These are phyloP conservation scores for Cephus sareptanus DNA, from an alignment of 2,888 invertebrate species.

Conservation along the genomic window DNA sequence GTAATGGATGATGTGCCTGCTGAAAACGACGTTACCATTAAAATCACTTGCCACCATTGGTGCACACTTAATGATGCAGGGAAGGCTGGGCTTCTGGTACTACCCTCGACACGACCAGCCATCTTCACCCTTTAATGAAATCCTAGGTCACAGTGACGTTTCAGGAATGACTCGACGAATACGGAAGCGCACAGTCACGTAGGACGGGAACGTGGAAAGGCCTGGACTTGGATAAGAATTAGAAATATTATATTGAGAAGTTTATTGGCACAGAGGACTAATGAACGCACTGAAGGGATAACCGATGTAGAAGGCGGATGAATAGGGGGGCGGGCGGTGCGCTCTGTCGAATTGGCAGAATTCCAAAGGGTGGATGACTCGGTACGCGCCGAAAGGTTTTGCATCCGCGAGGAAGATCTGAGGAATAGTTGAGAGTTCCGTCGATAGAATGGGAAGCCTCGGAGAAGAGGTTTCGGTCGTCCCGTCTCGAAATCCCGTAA, in stretches of 20 bases:
- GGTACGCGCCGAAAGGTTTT: constrained; percentile 25
- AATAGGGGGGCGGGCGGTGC: constrained; percentile 28
- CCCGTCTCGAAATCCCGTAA: constrained; percentile 33
- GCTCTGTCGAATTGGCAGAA: constrained; percentile 48
- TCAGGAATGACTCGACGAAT: constrained; percentile 30
- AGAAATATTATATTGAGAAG: too few relatives aligned
- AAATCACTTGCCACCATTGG: constrained; percentile 26
- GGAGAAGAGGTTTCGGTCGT: constrained; percentile 13
- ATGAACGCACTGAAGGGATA: too few relatives aligned
- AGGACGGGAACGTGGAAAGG: too few relatives aligned
- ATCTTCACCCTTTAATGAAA: too few relatives aligned
- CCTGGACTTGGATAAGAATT: too few relatives aligned
- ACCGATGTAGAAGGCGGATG: too few relatives aligned
- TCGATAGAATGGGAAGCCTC: constrained; percentile 11
- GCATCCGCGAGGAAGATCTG: constrained; percentile 48
- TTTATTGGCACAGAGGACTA: too few relatives aligned
- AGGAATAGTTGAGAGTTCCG: constrained; percentile 59
- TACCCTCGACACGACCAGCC: background rate
- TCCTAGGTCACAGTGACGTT: constrained; percentile 6
- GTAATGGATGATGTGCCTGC: constrained; percentile 32
- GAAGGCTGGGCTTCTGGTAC: constrained; percentile 5
- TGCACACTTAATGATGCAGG: background rate
- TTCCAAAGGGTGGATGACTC: constrained; percentile 32
- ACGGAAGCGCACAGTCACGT: too few relatives aligned
- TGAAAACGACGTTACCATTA: constrained; percentile 35